Conservation (phyloP, 1,140 invertebrate genomes). For the Panonychus citri region DNA sequence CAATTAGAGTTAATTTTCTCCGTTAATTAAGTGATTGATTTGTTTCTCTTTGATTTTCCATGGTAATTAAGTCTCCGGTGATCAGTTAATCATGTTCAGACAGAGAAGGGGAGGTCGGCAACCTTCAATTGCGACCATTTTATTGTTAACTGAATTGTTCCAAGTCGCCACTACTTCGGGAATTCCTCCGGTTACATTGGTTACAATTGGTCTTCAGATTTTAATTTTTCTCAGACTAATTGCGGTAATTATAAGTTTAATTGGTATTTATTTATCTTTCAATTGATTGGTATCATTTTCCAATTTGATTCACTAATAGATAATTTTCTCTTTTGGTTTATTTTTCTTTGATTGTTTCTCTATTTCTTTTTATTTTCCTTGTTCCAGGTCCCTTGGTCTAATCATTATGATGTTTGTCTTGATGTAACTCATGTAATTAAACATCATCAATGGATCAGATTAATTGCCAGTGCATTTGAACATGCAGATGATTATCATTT, state of each 20-base stretch:
- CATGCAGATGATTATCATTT: constrained; percentile 46
- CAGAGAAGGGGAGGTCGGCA: too few species aligned
- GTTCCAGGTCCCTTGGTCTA: constrained; percentile 27
- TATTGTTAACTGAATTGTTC: background rate
- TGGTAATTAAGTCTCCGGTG: too few species aligned
- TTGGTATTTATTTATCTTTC: background rate
- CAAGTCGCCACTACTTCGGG: background rate
- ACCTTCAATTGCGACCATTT: background rate
- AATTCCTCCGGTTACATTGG: constrained; percentile 37
- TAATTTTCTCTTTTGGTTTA: background rate
- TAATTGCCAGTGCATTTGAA: constrained; percentile 36
- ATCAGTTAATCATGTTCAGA: too few species aligned
- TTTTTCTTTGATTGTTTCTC: constrained; percentile 22
- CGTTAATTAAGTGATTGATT: too few species aligned
- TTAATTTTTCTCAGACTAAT: constrained; percentile 20
- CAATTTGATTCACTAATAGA: background rate
- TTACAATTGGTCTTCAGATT: constrained; percentile 24
- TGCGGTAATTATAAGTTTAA: background rate
- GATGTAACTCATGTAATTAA: constrained; percentile 31
- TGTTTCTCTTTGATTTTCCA: too few species aligned
- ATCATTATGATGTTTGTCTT: constrained; percentile 31
- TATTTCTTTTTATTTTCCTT: constrained; percentile 9
- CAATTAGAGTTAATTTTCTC: too few species aligned
- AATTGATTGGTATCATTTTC: too few species aligned
- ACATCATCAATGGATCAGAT: constrained; percentile 30